phyloP scores from a whole-genome alignment of 1,140 invertebrate species.

The Drosophila rufa region DNA sequence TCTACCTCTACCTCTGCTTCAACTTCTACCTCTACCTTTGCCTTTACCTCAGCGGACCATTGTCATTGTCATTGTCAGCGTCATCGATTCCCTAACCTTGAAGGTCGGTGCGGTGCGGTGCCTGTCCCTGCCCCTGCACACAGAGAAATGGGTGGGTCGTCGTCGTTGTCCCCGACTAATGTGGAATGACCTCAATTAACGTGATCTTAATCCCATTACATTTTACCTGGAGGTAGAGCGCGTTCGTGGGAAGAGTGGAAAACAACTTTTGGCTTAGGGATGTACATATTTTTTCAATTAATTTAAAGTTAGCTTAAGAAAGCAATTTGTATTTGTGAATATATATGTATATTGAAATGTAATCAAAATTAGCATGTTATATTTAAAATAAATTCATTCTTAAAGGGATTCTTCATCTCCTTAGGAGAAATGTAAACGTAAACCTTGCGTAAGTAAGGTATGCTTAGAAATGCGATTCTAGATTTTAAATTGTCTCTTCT shows the following conservation, averaged over 20 bases:
- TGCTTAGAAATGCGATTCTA: too few relatives aligned
- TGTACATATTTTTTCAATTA: constrained; percentile 2
- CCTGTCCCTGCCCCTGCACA: constrained; percentile 19
- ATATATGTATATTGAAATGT: too few relatives aligned
- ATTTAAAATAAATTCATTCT: too few relatives aligned
- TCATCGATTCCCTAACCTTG: constrained; percentile 41
- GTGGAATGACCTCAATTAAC: constrained; percentile 33
- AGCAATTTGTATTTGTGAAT: background rate
- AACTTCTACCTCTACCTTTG: background rate
- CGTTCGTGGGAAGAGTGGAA: background rate
- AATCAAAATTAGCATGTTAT: too few relatives aligned
- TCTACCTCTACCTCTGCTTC: background rate
- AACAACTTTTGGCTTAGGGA: background rate
- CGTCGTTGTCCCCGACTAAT: constrained; percentile 9
- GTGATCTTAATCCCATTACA: constrained; percentile 37
- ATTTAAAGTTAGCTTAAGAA: background rate
- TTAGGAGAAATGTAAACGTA: too few relatives aligned
- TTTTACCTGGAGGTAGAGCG: constrained; percentile 14
- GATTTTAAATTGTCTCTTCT: too few relatives aligned
- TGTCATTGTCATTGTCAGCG: constrained; percentile 44
- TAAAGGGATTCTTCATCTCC: too few relatives aligned
- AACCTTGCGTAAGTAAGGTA: too few relatives aligned
- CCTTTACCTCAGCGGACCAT: constrained; percentile 17
- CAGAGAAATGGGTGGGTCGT: constrained; percentile 21
- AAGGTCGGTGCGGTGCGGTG: constrained; percentile 23